These are phyloP conservation scores for Clavelina lepadiformis DNA, from an alignment of 23 tunicate species.

Conservation along the genomic window DNA sequence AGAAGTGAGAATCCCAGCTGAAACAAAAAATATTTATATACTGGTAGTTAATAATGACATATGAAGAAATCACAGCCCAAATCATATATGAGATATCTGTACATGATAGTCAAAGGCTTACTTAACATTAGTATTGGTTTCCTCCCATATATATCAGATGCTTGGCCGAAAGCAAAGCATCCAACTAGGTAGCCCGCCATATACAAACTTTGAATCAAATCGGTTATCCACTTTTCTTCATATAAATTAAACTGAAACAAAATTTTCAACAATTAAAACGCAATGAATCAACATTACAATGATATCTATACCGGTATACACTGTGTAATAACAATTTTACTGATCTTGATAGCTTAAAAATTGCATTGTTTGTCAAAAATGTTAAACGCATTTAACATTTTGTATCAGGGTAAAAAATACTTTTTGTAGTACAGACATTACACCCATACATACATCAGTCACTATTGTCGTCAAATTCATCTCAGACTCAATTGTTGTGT, in stretches of 20 bases:
- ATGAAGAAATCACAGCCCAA: too few relatives aligned
- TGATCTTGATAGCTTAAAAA: too few relatives aligned
- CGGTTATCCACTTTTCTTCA: conserved; percentile 49
- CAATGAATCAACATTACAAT: too few relatives aligned
- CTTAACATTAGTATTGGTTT: conserved; percentile 1
- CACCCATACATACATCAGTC: conserved; percentile 46
- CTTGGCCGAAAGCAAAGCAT: conserved; percentile 56
- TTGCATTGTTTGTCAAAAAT: too few relatives aligned
- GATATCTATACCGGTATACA: too few relatives aligned
- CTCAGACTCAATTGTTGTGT: conserved; percentile 26
- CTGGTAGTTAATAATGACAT: too few relatives aligned
- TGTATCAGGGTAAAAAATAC: too few relatives aligned
- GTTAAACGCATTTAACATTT: too few relatives aligned
- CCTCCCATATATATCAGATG: conserved; percentile 70
- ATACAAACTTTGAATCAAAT: conserved; percentile 51
- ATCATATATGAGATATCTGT: too few relatives aligned
- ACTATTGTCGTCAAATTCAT: conserved; percentile 75
- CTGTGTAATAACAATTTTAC: too few relatives aligned
- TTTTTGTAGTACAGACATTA: neutral
- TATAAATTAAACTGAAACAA: conserved; percentile 74
- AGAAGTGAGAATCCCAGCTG: conserved; percentile 8
- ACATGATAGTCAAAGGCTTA: too few relatives aligned
- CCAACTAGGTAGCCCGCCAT: conserved; percentile 81
- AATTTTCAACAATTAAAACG: too few relatives aligned
- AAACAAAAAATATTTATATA: conserved; percentile 1